Evolutionary conservation across 2,888 invertebrate genomes (phyloP), one percentile per base, ranked within the genome.

Genomic region (Gonocerus acuteangulatus): DNA sequence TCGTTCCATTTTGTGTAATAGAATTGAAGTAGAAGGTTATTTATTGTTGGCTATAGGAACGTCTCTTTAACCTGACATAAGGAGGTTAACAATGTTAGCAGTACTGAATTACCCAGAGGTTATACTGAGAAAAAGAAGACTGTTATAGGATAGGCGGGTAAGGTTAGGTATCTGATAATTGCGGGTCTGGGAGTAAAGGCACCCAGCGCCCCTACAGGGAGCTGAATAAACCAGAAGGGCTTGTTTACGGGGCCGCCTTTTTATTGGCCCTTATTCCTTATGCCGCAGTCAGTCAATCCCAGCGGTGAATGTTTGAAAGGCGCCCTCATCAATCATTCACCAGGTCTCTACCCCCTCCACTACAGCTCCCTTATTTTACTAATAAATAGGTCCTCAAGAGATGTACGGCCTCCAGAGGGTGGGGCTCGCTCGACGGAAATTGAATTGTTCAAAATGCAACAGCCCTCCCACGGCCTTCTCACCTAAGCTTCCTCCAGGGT

Each of bases 201-300:
- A n/a, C n/a, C n/a, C n/a, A n/a, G n/a, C n/a, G n/a, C 22, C 11
- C 11, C 6, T 6, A 21, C 9, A 6, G n/a, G 16, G 15, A 11
- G 11, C 27, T 49, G 23, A 49, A 49, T 49, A 22, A 49, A 16
- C 4, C 23, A 49, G 19, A 19, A n/a, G 34, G 16, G 39, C 47
- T 63, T 63, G 61, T 63, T 63, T 63, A 63, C 63, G 56, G 48
- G 57, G 21, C 13, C 42, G 45, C 61, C 63, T 63, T 63, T 63
- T 63, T 63, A 63, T 63, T 61, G 63, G 63, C 63, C 61, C 61
- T 63, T 63, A 63, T 63, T 61, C 63, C 61, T 63, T 63, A 63
- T 63, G 63, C 63, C 63, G 57, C 63, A 63, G 63, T 54, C 23
- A 54, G 22, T 54, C 54, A 54, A 54, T 54, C 54, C 54, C 42